Evolutionary conservation across 1,140 invertebrate genomes (phyloP), one percentile per base, ranked within the genome.

Genomic region (Drosophila nigrodunni): DNA sequence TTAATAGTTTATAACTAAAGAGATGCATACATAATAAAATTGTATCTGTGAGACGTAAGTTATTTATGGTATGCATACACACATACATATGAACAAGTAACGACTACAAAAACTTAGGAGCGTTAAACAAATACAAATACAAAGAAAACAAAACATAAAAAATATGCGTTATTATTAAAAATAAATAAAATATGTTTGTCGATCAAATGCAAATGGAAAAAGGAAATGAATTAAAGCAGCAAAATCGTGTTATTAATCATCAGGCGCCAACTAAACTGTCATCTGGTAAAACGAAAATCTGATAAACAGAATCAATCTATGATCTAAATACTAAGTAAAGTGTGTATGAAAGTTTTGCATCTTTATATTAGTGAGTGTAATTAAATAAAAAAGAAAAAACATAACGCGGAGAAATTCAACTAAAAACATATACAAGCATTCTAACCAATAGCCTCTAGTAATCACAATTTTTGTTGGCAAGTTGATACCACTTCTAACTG

Each of bases 271-370:
- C 41, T 57, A 58, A 59, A 62, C 72, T 46, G 43, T 80, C 80
- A 83, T 71, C 76, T 65, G 79, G 72, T 65, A 69, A 61, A 71
- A 60, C 30, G 34, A 66, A 62, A 76, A 67, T 57, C 39, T 43
- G 44, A 71, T 58, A 80, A 68, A 46, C 60, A 65, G 47, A 78
- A 83, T 57, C 50, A 58, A 43, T 75, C 78, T 77, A 87, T 68
- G 76, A 69, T 64, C 82, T 87, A 87, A 77, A 78, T 79, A 82
- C 77, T 82, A 88, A 83, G 78, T 62, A 74, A 74, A 71, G 85
- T 89, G 80, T 89, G 80, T 88, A 80, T 71, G 83, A 80, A 79
- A 76, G 85, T 89, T 89, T 89, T 89, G 85, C 85, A 89, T 89
- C 86, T 89, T 89, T 89, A 89, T 89, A 89, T 89, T 89, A 89